Base-by-base conservation (phyloP, 2,113 vertebrate species). In the Malurus melanocephalus region DNA sequence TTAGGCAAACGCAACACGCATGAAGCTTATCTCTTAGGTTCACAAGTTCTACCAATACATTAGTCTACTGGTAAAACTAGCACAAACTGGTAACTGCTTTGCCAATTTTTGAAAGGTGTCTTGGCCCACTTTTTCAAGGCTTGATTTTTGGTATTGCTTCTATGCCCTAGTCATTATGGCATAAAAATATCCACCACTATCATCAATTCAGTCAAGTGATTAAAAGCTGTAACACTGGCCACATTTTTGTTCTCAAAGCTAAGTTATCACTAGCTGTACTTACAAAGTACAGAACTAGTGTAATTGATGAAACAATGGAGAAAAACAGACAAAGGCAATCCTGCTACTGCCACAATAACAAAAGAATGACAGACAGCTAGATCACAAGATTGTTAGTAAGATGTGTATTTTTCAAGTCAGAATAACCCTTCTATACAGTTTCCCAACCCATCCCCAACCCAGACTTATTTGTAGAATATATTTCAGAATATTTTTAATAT, bases 1-100 rank as follows among this genome's bases (percentile, higher is more conserved):
- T 97, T 98, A 98, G 98, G 98, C 98, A 99, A 98, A 98, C 97
- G 98, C 98, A 98, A 98, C 98, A 98, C 97, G 90, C 97, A 96
- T 97, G 97, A 97, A 98, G 97, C 98, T 98, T 98, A 98, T 97
- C 89, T 97, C 97, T 97, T 97, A 97, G 97, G 88, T 97, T 98
- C 97, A 98, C 95, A 87, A 96, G 97, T 97, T 97, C 98, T 98
- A 98, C 98, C 97, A 98, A 97, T 97, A 97, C 97, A 97, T 96
- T 97, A 97, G 90, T 97, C 97, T 98, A 98, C 96, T 97, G 97
- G 98, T 97, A 98, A 97, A 98, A 98, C 97, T 97, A 98, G 96
- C 96, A 98, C 86, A 96, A 97, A 97, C 71, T 94, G 94, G 94
- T 97, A 97, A 97, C 97, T 93, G 94, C 96, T 97, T 96, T 95